Base-by-base conservation (phyloP, 2,797 vertebrate genomes). In the Acanthis flammea region DNA sequence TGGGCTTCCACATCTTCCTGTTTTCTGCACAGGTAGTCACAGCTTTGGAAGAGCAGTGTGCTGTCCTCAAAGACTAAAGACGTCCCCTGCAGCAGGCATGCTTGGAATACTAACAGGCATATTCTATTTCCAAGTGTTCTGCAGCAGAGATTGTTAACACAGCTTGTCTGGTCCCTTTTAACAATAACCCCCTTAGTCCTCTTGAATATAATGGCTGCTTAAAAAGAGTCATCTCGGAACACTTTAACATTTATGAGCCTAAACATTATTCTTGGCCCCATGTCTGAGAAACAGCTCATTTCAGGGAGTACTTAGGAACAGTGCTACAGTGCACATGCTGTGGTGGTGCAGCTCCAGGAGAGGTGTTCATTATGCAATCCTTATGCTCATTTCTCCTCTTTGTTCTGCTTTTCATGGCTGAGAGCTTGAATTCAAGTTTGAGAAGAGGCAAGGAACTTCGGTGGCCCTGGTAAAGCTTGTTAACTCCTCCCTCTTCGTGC, bases 181-280 rank as follows among this genome's bases (percentile, higher is more conserved):
- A 82, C 68, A 90, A 54, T 41, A 80, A 51, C 35, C 30, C 25
- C 19, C 19, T 14, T 24, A 23, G 70, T 76, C 71, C 35, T 87
- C 67, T 67, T 82, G 83, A 81, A 82, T 50, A 11, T 76, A 86
- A 42, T 51, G 37, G 47, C 50, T 93, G 90, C 66, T 92, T 94
- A 54, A 87, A 92, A 95, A 67, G 54, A 85, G 57, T 50, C 27
- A 42, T 71, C 84, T 85, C 5, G 1, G 86, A 79, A 74, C 81
- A 65, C 75, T 96, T 75, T 63, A 85, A 53, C 57, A 55, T 87
- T 80, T 89, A 72, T 86, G 80, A 79, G 27, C 90, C 88, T 60
- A 70, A 91, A 79, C 57, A 24, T 86, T 86, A 41, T 84, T 94
- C 77, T 95, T 90, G 90, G 83, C 68, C 72, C 19, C 7, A 18